Evolutionary conservation across 64 coral and sea anemone species (phyloP), one percentile per base, ranked within the genome.

Genomic region (Actinia tenebrosa): DNA sequence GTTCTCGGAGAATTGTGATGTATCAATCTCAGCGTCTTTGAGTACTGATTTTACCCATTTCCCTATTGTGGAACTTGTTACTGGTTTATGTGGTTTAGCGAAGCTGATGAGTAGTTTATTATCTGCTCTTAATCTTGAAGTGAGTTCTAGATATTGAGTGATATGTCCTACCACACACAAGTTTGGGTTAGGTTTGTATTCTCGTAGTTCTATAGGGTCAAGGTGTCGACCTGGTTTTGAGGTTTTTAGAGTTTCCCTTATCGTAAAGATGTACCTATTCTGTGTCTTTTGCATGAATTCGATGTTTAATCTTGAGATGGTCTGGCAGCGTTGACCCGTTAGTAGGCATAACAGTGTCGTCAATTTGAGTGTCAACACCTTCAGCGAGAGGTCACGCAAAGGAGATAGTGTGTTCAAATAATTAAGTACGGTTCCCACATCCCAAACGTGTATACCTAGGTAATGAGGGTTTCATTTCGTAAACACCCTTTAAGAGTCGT

Each of bases 401-500:
- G 89, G 89, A 25, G 10, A 68, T 7, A 80, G 23, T 6, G 69
- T 44, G 30, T 22, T 55, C 22, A 91, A 53, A 58, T 63, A 85
- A 10, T 79, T 11, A 6, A 86, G 83, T 10, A 91, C 89, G 45
- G 77, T n/a, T 23, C 71, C 58, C 11, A 91, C 89, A 42, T 91
- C 89, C 83, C 83, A 91, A 3, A 60, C 80, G 20, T 18, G 68
- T 55, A 59, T 91, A 91, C 22, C 71, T 86, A 17, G 89, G 89
- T 54, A 91, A 80, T 10, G 89, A 85, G 44, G 89, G 82, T 18
- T 60, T 84, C 47, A 90, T 82, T 78, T 90, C 64, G 61, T 77
- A 88, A 78, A 90, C 89, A n/a, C 82, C 89, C 79, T 90, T 90
- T n/a, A 82, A 7, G 56, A 82, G 87, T 66, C 77, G 42, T 63